Evolutionary conservation across 2,797 vertebrate genomes (phyloP).

Genomic region (Fratercula arctica): DNA sequence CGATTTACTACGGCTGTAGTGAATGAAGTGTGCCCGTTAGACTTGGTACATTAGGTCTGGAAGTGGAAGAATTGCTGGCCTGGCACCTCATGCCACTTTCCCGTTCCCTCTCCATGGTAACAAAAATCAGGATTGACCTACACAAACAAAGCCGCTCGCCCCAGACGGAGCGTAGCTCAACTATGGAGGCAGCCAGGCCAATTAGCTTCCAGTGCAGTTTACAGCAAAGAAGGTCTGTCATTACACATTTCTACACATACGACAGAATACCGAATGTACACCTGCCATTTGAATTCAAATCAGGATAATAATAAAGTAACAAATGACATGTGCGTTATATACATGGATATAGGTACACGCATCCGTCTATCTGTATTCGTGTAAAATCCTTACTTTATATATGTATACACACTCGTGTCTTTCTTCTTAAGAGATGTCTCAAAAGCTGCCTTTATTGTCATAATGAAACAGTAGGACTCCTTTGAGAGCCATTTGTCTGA

Average conservation of each 20-base stretch:
- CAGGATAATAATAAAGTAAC: neutral
- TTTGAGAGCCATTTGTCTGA: slow-evolving; percentile 40
- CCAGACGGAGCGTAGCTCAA: neutral
- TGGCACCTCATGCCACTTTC: neutral
- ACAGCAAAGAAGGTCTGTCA: neutral
- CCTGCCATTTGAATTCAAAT: neutral
- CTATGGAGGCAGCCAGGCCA: neutral
- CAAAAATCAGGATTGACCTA: slow-evolving; percentile 27
- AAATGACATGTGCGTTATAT: neutral
- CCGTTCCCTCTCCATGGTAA: neutral
- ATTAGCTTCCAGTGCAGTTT: neutral
- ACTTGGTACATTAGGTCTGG: neutral
- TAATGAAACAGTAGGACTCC: slow-evolving; percentile 14
- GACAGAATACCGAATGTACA: neutral
- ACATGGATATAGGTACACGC: accelerated
- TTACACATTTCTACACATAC: neutral
- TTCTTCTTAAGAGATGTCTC: neutral
- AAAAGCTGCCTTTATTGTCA: slow-evolving; percentile 32
- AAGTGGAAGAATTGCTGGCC: slow-evolving; percentile 25
- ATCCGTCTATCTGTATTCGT: neutral
- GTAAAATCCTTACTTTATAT: neutral
- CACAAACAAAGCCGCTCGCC: neutral
- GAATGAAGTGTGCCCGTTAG: slow-evolving; percentile 2
- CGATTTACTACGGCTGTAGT: neutral
- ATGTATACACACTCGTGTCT: accelerated